These are phyloP conservation scores for Siniperca knerii DNA, from an alignment of 2,113 vertebrate genomes.

Conservation along the genomic window DNA sequence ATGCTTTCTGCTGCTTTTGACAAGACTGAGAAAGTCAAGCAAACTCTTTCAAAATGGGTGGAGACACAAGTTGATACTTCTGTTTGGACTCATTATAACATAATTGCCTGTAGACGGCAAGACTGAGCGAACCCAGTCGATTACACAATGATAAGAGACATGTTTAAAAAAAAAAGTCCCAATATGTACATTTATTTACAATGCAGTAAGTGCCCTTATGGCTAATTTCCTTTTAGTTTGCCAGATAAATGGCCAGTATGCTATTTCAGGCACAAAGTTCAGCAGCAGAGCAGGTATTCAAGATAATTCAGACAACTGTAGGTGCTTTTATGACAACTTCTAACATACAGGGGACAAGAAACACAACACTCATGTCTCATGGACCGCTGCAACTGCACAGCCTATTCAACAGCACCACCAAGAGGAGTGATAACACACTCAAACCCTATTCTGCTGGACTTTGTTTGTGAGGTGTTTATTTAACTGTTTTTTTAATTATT, in stretches of 20 bases:
- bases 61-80: conserved; percentile 18
- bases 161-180: conserved; percentile 33
- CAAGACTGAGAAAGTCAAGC: conserved; percentile 14
- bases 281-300: conserved; percentile 5
- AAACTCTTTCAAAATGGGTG: conserved; percentile 6
- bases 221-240: conserved; percentile 14
- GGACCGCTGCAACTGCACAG: background rate
- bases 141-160: conserved; percentile 7
- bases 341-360: background rate
- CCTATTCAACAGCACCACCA: conserved; percentile 52
- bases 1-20: conserved; percentile 25
- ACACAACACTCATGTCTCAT: background rate
- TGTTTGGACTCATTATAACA: conserved; percentile 22
- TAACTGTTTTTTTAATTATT: no score
- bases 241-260: conserved; percentile 5
- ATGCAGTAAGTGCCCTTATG: background rate
- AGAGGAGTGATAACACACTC: conserved; percentile 6
- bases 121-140: background rate
- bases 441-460: background rate
- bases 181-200: conserved; percentile 21
- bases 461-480: no score
- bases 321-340: background rate
- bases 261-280: conserved; percentile 7
- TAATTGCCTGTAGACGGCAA: conserved; percentile 15
- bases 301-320: conserved; percentile 1